These are phyloP conservation scores for Chaetura pelagica DNA, from an alignment of 2,113 vertebrate species.

Conservation along the genomic window DNA sequence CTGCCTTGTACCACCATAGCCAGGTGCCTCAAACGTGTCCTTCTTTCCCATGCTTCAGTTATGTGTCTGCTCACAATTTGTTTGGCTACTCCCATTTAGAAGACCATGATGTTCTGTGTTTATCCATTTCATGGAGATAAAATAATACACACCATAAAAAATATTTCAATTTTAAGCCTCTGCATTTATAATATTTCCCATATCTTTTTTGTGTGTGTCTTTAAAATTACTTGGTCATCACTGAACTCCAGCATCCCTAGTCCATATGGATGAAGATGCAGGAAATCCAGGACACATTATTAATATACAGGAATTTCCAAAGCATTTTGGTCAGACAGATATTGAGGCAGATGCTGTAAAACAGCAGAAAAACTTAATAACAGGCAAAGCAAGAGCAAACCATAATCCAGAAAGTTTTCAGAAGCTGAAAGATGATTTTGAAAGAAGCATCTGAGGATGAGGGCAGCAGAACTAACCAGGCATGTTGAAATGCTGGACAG, in stretches of 20 bases:
- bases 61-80: neutral
- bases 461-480: neutral
- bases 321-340: neutral
- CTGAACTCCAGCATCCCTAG: neutral
- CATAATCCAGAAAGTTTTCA: neutral
- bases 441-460: neutral
- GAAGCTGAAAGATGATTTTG: neutral
- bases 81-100: neutral
- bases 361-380: neutral
- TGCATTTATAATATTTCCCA: neutral
- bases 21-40: fast-evolving
- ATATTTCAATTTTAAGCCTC: neutral
- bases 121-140: neutral
- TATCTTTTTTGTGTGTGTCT: neutral
- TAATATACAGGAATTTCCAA: neutral
- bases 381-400: neutral
- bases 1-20: neutral
- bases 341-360: neutral
- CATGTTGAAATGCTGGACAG: fast-evolving
- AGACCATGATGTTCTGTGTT: fast-evolving
- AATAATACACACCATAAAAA: neutral
- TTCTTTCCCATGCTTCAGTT: neutral
- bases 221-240: neutral
- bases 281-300: neutral
- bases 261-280: neutral